Evolutionary conservation across 2,888 invertebrate species (phyloP).

Genomic region (Meteorus colon): DNA sequence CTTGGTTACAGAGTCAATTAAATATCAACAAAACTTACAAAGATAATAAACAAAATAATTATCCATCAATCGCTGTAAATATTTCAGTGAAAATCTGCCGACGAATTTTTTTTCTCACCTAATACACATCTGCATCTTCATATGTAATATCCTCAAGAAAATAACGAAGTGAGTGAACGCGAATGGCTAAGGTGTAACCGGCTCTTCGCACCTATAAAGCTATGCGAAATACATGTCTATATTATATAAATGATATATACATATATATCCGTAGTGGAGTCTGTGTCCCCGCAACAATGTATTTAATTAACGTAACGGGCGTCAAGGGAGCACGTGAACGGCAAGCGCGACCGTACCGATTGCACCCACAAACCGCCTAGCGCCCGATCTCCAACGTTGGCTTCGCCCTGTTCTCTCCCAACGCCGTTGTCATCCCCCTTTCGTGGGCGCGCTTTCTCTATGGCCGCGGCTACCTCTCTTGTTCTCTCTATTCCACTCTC

Average conservation of each 20-base stretch:
- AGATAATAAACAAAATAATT: no score
- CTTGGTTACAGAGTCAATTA: no score
- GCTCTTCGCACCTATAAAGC: constrained; percentile 70
- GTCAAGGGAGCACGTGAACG: constrained; percentile 64
- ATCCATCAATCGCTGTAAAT: no score
- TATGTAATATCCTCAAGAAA: no score
- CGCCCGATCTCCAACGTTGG: constrained; percentile 60
- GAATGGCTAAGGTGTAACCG: background rate
- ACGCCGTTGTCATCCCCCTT: constrained; percentile 43
- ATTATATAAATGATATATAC: constrained; percentile 2
- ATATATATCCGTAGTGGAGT: constrained; percentile 53
- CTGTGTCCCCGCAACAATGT: constrained; percentile 73
- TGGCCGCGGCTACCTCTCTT: constrained; percentile 53
- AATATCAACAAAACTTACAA: no score
- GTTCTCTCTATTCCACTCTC: constrained; percentile 51
- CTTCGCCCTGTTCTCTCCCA: constrained; percentile 19
- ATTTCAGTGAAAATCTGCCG: no score
- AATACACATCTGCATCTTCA: no score
- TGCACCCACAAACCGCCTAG: constrained; percentile 68
- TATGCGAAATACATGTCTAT: constrained; percentile 60
- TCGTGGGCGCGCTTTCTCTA: constrained; percentile 41
- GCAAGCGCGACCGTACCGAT: constrained; percentile 65
- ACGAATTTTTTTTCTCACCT: no score
- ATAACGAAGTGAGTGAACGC: no score
- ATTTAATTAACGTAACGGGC: constrained; percentile 73